These are phyloP conservation scores for Pteronura brasiliensis DNA, from an alignment of 2,113 vertebrate genomes.

Conservation along the genomic window DNA sequence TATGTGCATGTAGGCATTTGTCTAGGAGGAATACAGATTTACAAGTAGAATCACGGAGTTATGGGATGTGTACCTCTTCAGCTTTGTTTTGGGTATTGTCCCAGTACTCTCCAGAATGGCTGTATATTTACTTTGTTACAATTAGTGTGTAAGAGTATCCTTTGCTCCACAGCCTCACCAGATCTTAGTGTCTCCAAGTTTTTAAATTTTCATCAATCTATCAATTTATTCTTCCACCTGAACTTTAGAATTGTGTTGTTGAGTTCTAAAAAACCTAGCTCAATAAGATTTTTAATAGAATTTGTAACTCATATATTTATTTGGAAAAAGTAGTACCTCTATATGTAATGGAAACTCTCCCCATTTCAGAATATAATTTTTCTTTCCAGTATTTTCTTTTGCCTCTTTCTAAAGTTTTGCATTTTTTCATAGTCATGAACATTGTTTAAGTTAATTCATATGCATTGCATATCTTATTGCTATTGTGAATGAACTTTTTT, in stretches of 20 bases:
- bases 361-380: conserved; percentile 24
- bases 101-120: background rate
- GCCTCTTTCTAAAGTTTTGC: background rate
- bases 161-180: background rate
- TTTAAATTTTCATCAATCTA: background rate
- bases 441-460: conserved; percentile 48
- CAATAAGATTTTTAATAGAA: background rate
- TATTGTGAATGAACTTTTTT: conserved; percentile 64
- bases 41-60: background rate
- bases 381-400: conserved; percentile 12
- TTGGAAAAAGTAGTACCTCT: background rate
- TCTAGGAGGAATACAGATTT: background rate
- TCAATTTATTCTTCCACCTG: background rate
- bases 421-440: background rate
- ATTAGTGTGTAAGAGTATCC: background rate
- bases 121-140: background rate
- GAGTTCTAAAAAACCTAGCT: background rate
- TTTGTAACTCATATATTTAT: conserved; percentile 12
- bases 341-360: background rate
- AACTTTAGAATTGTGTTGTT: conserved; percentile 28
- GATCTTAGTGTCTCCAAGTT: background rate
- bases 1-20: background rate
- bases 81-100: background rate
- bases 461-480: conserved; percentile 60
- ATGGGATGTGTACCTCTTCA: background rate